A percentile compares a stretch with the other conserved stretches of the same genome.
These are phyloP conservation scores for Pardosa pseudoannulata DNA, from an alignment of 2,888 invertebrate species.

Conservation along the genomic window DNA sequence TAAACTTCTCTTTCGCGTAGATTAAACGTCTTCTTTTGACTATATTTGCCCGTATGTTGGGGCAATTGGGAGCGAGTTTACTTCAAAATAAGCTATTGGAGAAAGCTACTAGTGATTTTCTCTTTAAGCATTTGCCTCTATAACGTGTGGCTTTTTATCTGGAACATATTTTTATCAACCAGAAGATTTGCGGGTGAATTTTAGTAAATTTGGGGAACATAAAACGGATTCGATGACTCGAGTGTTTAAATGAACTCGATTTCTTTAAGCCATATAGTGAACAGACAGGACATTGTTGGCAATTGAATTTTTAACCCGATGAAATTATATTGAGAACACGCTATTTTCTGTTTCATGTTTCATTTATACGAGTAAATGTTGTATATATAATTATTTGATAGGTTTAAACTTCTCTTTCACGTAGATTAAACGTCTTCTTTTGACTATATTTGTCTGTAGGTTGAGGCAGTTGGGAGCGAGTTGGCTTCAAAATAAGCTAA, in stretches of 20 bases:
- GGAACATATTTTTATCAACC: too few species aligned
- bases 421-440: not conserved
- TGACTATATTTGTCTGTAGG: not conserved
- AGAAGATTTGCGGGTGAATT: too few species aligned
- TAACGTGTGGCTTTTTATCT: too few species aligned
- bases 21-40: not conserved
- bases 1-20: not conserved
- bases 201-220: too few species aligned
- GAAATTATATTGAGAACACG: too few species aligned
- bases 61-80: not conserved
- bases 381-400: slow-evolving; percentile 66
- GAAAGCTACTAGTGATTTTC: not conserved
- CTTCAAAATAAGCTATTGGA: slow-evolving; percentile 6
- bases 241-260: too few species aligned
- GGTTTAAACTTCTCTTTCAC: slow-evolving; percentile 6
- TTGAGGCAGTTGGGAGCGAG: not conserved
- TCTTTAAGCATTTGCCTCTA: too few species aligned
- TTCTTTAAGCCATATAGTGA: too few species aligned
- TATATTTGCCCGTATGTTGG: not conserved
- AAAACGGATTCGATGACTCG: too few species aligned
- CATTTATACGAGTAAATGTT: slow-evolving; percentile 49
- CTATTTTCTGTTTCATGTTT: slow-evolving; percentile 62
- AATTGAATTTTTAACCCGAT: too few species aligned
- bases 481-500: slow-evolving; percentile 2
- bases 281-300: too few species aligned